Evolutionary conservation across 2,113 vertebrate species (phyloP).

Genomic region (Meles meles): DNA sequence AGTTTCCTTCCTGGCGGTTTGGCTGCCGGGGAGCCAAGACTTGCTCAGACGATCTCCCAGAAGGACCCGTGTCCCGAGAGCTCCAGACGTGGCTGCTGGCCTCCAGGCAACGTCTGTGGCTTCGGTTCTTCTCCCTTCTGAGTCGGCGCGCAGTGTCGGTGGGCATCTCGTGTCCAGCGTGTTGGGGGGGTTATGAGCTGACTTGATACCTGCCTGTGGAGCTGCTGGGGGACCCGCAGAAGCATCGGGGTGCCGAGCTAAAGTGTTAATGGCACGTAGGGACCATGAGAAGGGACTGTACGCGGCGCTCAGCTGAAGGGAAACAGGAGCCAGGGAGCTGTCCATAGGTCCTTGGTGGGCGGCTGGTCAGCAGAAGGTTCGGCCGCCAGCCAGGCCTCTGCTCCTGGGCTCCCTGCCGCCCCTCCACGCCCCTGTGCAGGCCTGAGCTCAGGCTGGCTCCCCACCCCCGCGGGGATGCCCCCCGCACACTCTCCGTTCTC

Average conservation of each 20-base stretch:
- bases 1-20: background rate
- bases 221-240: background rate
- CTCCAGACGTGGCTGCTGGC: background rate
- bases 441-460: background rate
- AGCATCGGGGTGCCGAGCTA: background rate
- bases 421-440: fast-evolving
- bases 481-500: background rate
- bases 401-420: background rate
- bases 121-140: background rate
- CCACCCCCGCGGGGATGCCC: background rate
- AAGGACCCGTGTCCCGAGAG: background rate
- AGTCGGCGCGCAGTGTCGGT: too few species aligned
- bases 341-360: background rate
- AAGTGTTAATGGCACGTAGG: background rate
- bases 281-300: background rate
- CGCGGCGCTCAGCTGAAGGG: background rate
- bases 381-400: background rate
- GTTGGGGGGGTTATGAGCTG: background rate
- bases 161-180: background rate
- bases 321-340: background rate
- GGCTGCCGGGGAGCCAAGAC: too few species aligned
- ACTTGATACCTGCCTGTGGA: background rate
- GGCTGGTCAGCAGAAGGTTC: background rate
- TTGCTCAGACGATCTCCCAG: background rate
- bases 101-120: fast-evolving